Conservation (phyloP, 1,140 invertebrate genomes). For the Adoxophyes honmai region DNA sequence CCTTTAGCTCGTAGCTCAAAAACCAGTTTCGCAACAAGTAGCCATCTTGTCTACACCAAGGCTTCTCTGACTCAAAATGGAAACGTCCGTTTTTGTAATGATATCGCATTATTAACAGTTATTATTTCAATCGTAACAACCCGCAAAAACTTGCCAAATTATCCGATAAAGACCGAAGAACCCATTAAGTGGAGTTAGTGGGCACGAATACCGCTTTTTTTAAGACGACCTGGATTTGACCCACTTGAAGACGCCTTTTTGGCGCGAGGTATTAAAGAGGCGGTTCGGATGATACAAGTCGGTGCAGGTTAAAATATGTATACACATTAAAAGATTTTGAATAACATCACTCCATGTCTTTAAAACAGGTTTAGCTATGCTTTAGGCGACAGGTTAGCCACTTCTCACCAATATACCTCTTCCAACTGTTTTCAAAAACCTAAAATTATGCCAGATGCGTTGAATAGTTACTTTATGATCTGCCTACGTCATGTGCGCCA, state of each 20-base stretch:
- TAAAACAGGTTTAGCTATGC: too few species aligned
- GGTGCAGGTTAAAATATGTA: not conserved
- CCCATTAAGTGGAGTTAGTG: constrained; percentile 3
- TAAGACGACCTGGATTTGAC: constrained; percentile 2
- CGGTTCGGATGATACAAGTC: not conserved
- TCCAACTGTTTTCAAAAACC: too few species aligned
- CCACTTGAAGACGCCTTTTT: not conserved
- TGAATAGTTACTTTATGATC: too few species aligned
- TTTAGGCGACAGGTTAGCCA: too few species aligned
- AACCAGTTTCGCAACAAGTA: constrained; percentile 36
- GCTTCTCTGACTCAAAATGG: too few species aligned
- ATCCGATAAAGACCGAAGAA: not conserved
- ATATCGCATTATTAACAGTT: constrained; percentile 3
- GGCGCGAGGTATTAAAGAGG: not conserved
- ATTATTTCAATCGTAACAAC: not conserved
- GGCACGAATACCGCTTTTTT: not conserved
- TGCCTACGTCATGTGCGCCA: too few species aligned
- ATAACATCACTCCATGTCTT: too few species aligned
- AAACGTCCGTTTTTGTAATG: too few species aligned
- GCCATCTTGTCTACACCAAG: too few species aligned
- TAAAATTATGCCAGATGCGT: too few species aligned
- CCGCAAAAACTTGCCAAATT: not conserved
- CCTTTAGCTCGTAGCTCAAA: constrained; percentile 24
- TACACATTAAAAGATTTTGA: too few species aligned
- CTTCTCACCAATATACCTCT: too few species aligned